Evolutionary conservation across 2,888 invertebrate species (phyloP), one percentile per base, ranked within the genome.

Genomic region (Acanthosepion lycidas): DNA sequence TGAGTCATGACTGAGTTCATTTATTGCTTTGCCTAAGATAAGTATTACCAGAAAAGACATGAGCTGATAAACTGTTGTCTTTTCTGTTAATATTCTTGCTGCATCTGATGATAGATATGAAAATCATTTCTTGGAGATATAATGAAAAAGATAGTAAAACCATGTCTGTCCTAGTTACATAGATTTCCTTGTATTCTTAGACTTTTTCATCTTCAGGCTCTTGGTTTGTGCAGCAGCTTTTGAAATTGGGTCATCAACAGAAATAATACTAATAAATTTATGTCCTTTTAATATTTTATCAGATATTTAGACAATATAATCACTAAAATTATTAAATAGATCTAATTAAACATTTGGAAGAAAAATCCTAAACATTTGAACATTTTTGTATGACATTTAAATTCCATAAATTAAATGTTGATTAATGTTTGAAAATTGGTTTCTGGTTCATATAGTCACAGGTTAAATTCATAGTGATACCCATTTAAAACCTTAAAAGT

Each of bases 1-100:
- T 78, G 78, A 78, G 78, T 78, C 78, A 78, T 78, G 78, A 78
- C 33, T 78, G n/a, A 78, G 78, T n/a, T 33, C n/a, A 78, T 78
- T n/a, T 64, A 64, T 78, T 78, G n/a, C 78, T 78, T 78, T 15
- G n/a, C 78, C 78, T 26, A 28, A 28, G n/a, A 78, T 28, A 78
- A 9, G n/a, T 78, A 9, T 28, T 78, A 28, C 9, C 1, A 78
- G 78, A 33, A 78, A 78, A n/a, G 78, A n/a, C 59, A 59, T 12
- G 1, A 33, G n/a, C 78, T 33, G 78, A 78, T 78, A 78, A 78
- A 8, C 78, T 78, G 78, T 15, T 15, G 26, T 59, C 59, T 23
- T 59, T 59, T 59, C 26, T 59, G 59, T 59, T 59, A 23, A 59
- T 20, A 20, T 59, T 59, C 59, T 59, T 59, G 23, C n/a, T n/a